phyloP scores from a whole-genome alignment of 2,797 vertebrate species.

The Coregonus sp. region DNA sequence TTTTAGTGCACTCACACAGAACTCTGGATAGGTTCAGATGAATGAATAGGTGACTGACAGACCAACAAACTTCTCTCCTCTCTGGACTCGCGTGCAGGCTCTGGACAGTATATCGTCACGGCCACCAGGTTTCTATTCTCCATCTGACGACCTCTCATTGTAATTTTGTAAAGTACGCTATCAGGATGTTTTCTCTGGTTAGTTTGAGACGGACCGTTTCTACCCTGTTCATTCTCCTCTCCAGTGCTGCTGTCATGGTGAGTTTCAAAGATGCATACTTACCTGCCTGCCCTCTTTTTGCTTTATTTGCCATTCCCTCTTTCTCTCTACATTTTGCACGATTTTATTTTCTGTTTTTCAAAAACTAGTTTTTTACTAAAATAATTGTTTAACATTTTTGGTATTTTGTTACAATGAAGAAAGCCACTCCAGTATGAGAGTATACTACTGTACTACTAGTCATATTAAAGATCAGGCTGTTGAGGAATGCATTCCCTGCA shows the following conservation, averaged over 20 bases:
- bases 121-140: neutral
- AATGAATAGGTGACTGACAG: slow-evolving; percentile 10
- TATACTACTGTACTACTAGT: neutral
- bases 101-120: neutral
- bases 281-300: neutral
- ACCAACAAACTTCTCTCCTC: slow-evolving; percentile 7
- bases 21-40: neutral
- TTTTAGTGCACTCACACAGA: slow-evolving; percentile 32
- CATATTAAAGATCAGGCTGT: neutral
- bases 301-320: neutral
- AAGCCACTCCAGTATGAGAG: neutral
- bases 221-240: slow-evolving; percentile 44
- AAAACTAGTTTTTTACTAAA: too few relatives aligned
- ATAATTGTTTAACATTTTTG: too few relatives aligned
- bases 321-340: neutral
- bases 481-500: slow-evolving; percentile 5
- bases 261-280: slow-evolving; percentile 35
- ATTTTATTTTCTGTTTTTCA: too few relatives aligned
- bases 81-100: neutral
- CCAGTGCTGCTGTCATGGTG: slow-evolving; percentile 52
- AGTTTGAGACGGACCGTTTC: slow-evolving; percentile 41
- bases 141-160: neutral
- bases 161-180: neutral
- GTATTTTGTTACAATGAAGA: neutral
- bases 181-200: slow-evolving; percentile 51